Conservation (phyloP, 2,113 vertebrate species). For the Stigmatopora argus region DNA sequence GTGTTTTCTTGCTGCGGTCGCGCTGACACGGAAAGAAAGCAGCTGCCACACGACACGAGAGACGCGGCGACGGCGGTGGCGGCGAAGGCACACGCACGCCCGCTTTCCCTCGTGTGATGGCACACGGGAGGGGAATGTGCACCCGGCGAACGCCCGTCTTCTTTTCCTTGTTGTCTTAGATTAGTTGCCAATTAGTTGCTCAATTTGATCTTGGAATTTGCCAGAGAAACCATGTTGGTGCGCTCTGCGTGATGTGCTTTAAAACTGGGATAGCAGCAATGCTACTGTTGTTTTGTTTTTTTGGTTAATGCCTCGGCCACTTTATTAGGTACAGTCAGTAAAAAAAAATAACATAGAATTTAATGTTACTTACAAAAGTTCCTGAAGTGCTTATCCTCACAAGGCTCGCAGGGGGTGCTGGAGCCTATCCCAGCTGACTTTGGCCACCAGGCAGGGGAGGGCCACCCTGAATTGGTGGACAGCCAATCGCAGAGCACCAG, state of each 20-base stretch:
- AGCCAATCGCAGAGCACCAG: no score
- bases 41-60: conserved; percentile 5
- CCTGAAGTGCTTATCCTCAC: no score
- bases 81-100: neutral
- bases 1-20: neutral
- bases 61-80: no score
- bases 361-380: no score
- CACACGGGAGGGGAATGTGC: neutral
- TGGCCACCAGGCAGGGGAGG: no score
- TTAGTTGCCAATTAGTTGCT: conserved; percentile 1
- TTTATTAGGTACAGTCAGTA: no score
- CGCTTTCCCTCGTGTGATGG: neutral
- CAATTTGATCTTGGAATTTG: neutral
- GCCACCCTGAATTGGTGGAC: no score
- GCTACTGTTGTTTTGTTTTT: neutral
- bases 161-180: no score
- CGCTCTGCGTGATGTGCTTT: neutral
- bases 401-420: no score
- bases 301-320: no score
- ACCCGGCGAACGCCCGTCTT: neutral
- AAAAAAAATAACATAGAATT: no score
- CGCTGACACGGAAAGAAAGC: conserved; percentile 8
- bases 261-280: neutral
- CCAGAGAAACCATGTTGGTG: neutral
- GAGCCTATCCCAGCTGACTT: no score